Percentiles rank a stretch among this genome's conserved stretches.
phyloP scores from a whole-genome alignment of 2,113 vertebrate genomes.

The Procavia capensis region DNA sequence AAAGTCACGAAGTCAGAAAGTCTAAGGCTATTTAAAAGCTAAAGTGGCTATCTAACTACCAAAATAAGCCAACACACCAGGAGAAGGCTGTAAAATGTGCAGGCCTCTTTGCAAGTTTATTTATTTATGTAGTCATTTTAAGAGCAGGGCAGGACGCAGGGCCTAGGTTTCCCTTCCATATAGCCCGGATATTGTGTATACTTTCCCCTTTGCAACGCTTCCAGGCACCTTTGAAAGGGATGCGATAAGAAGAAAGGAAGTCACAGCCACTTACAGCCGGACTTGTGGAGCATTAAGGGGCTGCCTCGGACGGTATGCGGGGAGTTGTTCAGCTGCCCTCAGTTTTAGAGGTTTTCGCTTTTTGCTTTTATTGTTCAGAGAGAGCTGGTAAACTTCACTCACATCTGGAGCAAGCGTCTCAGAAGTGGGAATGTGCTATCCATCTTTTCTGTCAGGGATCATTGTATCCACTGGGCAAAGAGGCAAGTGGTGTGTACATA shows the following conservation, averaged over 20 bases:
- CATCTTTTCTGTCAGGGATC: conserved; percentile 72
- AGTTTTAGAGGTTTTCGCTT: background rate
- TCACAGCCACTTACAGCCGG: conserved; percentile 73
- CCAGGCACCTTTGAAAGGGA: conserved; percentile 77
- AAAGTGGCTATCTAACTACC: background rate
- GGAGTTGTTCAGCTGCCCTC: conserved; percentile 76
- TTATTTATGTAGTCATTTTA: conserved; percentile 2
- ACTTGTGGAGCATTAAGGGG: conserved; percentile 62
- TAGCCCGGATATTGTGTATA: conserved; percentile 67
- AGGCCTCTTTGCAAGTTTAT: background rate
- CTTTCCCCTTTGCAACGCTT: conserved; percentile 68
- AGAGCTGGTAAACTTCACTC: conserved; percentile 80
- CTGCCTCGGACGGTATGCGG: conserved; percentile 65
- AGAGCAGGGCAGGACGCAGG: conserved; percentile 60
- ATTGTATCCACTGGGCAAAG: conserved; percentile 54
- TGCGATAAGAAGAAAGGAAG: conserved; percentile 82
- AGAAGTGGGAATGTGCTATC: conserved; percentile 56
- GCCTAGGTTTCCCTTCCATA: conserved; percentile 43
- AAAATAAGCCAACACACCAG: background rate
- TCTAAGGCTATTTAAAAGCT: background rate
- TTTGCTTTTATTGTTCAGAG: conserved; percentile 28
- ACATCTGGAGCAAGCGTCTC: conserved; percentile 78
- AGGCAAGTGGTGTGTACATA: conserved; percentile 52
- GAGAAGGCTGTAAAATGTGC: background rate
- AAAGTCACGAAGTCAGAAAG: conserved; percentile 39